These are phyloP conservation scores for Halcyon malimbica DNA, from an alignment of 2,113 vertebrate genomes.

Conservation along the genomic window DNA sequence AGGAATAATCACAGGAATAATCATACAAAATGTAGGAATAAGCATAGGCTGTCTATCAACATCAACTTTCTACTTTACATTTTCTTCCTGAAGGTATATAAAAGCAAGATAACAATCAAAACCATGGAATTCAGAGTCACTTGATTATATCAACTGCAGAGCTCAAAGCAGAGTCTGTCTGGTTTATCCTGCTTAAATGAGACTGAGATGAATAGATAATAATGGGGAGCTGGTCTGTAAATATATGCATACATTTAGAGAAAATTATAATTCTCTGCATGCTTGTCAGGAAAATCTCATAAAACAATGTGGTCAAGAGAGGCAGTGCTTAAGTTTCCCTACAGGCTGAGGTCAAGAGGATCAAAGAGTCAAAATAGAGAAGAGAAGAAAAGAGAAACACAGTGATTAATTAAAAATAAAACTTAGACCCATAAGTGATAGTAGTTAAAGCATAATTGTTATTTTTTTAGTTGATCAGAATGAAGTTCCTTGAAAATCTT, in stretches of 20 bases:
- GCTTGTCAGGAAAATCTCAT: background rate
- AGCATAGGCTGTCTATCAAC: background rate
- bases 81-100: background rate
- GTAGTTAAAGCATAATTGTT: background rate
- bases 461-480: background rate
- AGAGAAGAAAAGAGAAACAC: background rate
- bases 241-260: background rate
- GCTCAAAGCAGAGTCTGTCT: background rate
- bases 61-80: background rate
- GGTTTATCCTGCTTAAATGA: background rate
- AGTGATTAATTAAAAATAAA: background rate
- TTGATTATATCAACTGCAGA: background rate
- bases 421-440: fast-evolving
- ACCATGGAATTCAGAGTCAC: background rate
- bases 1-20: background rate
- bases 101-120: background rate
- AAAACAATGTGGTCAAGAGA: background rate
- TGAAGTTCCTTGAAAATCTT: background rate
- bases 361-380: background rate
- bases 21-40: background rate
- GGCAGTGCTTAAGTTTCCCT: background rate
- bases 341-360: background rate
- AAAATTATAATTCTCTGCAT: background rate
- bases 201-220: background rate
- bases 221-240: background rate